Base-by-base conservation (phyloP, 2,113 vertebrate genomes). In the Climacteris rufus region DNA sequence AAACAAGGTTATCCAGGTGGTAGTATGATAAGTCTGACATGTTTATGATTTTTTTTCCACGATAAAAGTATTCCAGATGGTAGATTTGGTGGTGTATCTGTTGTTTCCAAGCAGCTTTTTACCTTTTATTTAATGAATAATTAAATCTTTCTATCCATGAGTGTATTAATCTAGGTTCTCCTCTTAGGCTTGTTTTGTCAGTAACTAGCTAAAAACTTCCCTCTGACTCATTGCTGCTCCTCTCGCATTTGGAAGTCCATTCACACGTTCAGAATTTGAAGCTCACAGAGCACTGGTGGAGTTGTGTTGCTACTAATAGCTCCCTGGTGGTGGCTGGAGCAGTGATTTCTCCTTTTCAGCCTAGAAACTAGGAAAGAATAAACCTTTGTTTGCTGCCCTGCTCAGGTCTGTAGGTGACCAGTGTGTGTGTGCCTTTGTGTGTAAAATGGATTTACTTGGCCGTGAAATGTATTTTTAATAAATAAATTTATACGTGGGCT, bases 211-310 rank as follows among this genome's bases (percentile, higher is more conserved):
- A 91, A 85, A 96, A 97, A 64, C 74, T 93, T 97, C 87, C 12
- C 50, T 95, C 50, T 95, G 96, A 87, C 91, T 95, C 91, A 93
- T 59, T 89, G 90, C 87, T 93, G 88, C 93, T 93, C 89, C 95
- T 94, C 95, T 93, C 93, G 84, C 91, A 90, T 93, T 97, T 96
- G 96, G 90, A 84, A 68, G n/a, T 71, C 94, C 95, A 91, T 97
- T 97, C 87, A 89, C 69, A 95, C 87, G 91, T 81, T 96, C 89
- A 90, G 89, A 79, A 92, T 95, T 66, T 74, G 35, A 78, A 82
- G 87, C 88, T 88, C n/a, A 37, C 65, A 28, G 74, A 57, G 83
- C 68, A 20, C 40, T 59, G 18, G 42, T 17, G 68, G 56, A 59
- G 70, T n/a, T 78, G 63, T 61, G 80, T 88, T 93, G 84, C 83